Percentiles rank a stretch among this genome's conserved stretches.
Conservation (phyloP, 1,140 invertebrate species). For the Drosophila saltans region DNA sequence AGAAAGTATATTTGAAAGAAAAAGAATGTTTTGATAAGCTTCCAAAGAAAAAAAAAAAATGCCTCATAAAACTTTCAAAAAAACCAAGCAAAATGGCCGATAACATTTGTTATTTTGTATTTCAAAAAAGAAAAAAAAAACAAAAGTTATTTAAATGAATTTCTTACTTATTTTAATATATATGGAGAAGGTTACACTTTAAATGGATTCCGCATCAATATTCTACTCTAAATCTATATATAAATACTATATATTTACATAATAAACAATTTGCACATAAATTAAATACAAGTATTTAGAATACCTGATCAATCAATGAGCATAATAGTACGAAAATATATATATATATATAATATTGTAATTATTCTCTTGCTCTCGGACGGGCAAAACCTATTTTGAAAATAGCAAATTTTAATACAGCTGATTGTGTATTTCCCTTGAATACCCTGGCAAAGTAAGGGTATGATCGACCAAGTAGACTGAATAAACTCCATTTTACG, state of each 20-base stretch:
- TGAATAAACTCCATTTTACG: too few relatives aligned
- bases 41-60: background rate
- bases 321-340: background rate
- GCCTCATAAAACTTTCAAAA: background rate
- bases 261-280: background rate
- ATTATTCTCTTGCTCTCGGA: background rate
- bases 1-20: too few relatives aligned
- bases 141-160: too few relatives aligned
- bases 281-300: background rate
- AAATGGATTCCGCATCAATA: background rate
- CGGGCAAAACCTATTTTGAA: background rate
- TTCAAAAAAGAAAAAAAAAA: too few relatives aligned
- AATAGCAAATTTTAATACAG: background rate
- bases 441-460: background rate
- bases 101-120: background rate
- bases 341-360: background rate
- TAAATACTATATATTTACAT: background rate
- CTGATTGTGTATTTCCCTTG: conserved; percentile 1
- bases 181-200: too few relatives aligned
- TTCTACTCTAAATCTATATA: background rate
- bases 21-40: too few relatives aligned
- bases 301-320: background rate
- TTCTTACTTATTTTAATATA: too few relatives aligned
- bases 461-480: too few relatives aligned
- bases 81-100: background rate